Conservation (phyloP, 2,797 vertebrate species). For the Gallinago nigripennis region DNA sequence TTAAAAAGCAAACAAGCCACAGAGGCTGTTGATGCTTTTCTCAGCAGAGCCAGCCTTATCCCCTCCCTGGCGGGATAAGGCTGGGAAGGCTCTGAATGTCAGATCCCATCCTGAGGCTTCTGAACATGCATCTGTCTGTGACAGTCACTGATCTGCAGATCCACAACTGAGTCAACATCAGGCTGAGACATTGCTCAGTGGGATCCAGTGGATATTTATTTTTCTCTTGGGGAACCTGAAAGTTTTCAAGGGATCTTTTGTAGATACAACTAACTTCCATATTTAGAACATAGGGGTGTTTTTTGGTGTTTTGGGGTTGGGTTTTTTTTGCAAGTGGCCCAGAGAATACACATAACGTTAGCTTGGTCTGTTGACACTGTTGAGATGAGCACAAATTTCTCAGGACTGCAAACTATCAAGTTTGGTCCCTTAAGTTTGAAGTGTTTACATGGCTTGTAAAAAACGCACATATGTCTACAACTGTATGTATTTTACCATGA, state of each 20-base stretch:
- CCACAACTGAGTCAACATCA: slow-evolving; percentile 6
- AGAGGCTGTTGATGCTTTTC: neutral
- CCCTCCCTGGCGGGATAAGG: neutral
- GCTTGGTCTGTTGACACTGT: neutral
- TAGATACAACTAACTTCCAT: neutral
- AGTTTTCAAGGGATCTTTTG: neutral
- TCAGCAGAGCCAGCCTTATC: neutral
- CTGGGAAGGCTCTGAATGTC: neutral
- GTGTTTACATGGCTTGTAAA: neutral
- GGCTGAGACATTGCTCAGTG: neutral
- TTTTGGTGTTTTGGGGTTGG: neutral
- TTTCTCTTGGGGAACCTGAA: neutral
- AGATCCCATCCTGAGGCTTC: neutral
- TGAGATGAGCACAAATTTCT: neutral
- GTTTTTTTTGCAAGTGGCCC: neutral
- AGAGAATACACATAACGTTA: neutral
- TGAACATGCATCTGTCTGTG: neutral
- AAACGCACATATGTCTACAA: neutral
- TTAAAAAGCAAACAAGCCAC: neutral
- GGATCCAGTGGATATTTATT: neutral
- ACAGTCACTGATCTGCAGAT: neutral
- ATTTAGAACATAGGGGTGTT: neutral
- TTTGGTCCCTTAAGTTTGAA: neutral
- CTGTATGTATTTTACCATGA: neutral
- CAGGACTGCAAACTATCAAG: neutral